phyloP scores from a whole-genome alignment of 2,888 invertebrate genomes.

The Fissipunctia ypsillon region DNA sequence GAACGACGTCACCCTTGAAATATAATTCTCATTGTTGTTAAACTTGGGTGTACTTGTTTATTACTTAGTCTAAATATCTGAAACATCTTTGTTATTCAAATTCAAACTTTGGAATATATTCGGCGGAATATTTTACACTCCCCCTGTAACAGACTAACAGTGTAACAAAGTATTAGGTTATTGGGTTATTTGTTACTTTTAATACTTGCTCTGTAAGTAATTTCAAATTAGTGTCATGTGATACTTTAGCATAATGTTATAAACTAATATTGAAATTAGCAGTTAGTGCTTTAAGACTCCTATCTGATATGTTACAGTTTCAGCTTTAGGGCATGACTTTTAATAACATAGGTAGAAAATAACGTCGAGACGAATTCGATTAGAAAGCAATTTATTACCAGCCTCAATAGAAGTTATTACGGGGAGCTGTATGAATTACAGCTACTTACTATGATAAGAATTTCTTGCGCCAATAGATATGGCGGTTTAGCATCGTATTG shows the following conservation, averaged over 20 bases:
- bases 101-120: constrained; percentile 31
- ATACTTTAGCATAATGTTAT: constrained; percentile 10
- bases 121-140: constrained; percentile 15
- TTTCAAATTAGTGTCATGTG: constrained; percentile 21
- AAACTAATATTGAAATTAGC: constrained; percentile 10
- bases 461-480: constrained; percentile 39
- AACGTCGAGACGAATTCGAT: constrained; percentile 49
- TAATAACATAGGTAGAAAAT: constrained; percentile 21
- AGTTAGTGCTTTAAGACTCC: neutral
- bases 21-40: constrained; percentile 12
- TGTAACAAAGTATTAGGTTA: neutral
- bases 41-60: constrained; percentile 24
- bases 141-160: constrained; percentile 4
- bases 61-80: constrained; percentile 24
- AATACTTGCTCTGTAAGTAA: constrained; percentile 27
- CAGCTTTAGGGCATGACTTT: neutral
- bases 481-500: constrained; percentile 33
- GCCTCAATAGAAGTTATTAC: constrained; percentile 44
- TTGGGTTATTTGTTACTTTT: constrained; percentile 43
- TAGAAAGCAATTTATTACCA: constrained; percentile 57
- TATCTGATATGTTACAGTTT: constrained; percentile 5
- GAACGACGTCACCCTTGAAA: constrained; percentile 10
- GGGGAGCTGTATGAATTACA: constrained; percentile 39
- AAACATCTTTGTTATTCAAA: constrained; percentile 45
- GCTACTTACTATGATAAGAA: constrained; percentile 40